Percentiles rank a stretch among this genome's conserved stretches.
phyloP scores from a whole-genome alignment of 2,797 vertebrate genomes.

The Parotocinclus haroldoi region DNA sequence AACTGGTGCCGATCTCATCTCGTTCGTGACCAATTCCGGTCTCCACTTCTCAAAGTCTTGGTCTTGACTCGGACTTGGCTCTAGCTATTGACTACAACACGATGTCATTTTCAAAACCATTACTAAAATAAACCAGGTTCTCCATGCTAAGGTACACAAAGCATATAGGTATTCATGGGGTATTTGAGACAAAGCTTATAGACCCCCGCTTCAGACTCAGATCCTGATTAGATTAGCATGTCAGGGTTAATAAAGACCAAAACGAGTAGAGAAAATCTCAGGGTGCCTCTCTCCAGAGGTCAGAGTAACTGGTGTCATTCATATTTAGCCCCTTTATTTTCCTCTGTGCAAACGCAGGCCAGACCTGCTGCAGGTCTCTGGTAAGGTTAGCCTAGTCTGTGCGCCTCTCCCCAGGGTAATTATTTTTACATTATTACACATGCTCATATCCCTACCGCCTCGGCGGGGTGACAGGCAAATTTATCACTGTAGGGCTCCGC shows the following conservation, averaged over 20 bases:
- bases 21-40: too few species aligned
- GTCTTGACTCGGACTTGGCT: too few species aligned
- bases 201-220: too few species aligned
- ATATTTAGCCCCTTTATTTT: slow-evolving; percentile 55
- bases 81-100: too few species aligned
- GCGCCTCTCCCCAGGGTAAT: slow-evolving; percentile 78
- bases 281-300: slow-evolving; percentile 2
- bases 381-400: slow-evolving; percentile 54
- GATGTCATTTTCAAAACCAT: too few species aligned
- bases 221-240: slow-evolving; percentile 27
- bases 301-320: slow-evolving; percentile 71
- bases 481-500: slow-evolving; percentile 74
- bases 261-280: background rate
- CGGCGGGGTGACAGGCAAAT: slow-evolving; percentile 78
- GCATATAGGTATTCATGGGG: too few species aligned
- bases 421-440: slow-evolving; percentile 86
- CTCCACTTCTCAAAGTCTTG: too few species aligned
- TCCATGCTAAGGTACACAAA: too few species aligned
- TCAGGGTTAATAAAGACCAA: slow-evolving; percentile 65
- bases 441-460: slow-evolving; percentile 78
- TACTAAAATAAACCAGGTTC: too few species aligned
- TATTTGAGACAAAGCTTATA: too few species aligned
- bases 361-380: slow-evolving; percentile 50
- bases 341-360: slow-evolving; percentile 30
- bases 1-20: too few species aligned